phyloP scores from a whole-genome alignment of 1,140 invertebrate genomes.

The Lucilia sericata region DNA sequence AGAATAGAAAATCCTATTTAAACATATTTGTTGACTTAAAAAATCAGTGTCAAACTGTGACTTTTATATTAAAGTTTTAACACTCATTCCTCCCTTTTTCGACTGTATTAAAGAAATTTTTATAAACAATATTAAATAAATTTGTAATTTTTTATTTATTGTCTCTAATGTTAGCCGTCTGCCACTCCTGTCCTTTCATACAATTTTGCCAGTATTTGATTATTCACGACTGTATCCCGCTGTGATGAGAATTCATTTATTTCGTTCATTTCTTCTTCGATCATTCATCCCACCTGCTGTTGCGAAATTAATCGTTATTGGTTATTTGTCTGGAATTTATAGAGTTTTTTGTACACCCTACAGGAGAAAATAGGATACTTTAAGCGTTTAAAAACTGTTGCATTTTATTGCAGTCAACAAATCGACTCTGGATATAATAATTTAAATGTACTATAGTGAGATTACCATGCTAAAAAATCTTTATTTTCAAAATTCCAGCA shows the following conservation, averaged over 20 bases:
- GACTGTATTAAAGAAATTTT: not conserved
- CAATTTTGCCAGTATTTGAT: not conserved
- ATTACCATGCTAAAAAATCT: no score
- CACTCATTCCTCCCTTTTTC: not conserved
- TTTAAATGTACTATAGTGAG: no score
- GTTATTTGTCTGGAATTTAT: conserved; percentile 33
- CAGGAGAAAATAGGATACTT: no score
- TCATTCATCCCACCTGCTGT: conserved; percentile 27
- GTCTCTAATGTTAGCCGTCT: not conserved
- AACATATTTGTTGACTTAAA: conserved; percentile 29
- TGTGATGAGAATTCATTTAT: not conserved
- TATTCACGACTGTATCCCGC: conserved; percentile 18
- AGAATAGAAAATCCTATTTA: not conserved
- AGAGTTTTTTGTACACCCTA: not conserved
- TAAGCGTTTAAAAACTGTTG: no score
- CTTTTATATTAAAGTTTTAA: conserved; percentile 9
- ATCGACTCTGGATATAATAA: no score
- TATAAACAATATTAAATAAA: conserved; percentile 17
- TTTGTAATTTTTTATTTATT: conserved; percentile 9
- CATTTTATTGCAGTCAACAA: no score
- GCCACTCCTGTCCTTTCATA: not conserved
- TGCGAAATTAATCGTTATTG: conserved; percentile 39
- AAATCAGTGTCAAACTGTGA: conserved; percentile 19
- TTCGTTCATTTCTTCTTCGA: not conserved
- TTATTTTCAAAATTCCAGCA: no score